phyloP scores from a whole-genome alignment of 2,113 vertebrate species.

The Dasyornis broadbenti region DNA sequence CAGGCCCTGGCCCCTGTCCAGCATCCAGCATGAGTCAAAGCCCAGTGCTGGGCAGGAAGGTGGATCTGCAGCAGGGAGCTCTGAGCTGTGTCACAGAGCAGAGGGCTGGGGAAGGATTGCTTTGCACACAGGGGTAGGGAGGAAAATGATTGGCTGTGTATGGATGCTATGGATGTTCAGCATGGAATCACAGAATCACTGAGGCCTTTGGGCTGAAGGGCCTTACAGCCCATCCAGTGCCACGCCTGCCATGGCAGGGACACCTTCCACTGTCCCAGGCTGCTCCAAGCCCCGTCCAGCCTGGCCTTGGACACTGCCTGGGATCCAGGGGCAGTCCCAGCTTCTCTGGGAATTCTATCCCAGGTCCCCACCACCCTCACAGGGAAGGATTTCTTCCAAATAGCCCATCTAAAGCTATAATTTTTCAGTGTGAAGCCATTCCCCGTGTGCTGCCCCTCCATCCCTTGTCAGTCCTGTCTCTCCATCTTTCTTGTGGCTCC shows the following conservation, averaged over 20 bases:
- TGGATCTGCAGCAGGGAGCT: background rate
- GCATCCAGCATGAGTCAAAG: background rate
- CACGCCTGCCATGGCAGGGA: background rate
- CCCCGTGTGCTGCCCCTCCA: background rate
- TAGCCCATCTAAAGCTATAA: background rate
- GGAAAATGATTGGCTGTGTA: rapidly evolving
- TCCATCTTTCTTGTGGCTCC: background rate
- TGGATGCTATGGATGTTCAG: no score
- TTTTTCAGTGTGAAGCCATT: background rate
- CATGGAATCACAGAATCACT: background rate
- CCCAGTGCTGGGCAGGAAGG: background rate
- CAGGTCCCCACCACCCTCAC: rapidly evolving
- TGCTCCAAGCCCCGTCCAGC: background rate
- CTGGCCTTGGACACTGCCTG: rapidly evolving
- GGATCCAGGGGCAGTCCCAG: background rate
- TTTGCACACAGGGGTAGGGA: background rate
- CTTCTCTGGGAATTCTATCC: background rate
- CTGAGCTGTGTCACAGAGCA: background rate
- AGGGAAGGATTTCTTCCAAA: rapidly evolving
- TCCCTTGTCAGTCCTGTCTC: background rate
- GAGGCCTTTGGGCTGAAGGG: background rate
- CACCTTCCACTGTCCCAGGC: background rate
- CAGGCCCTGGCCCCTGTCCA: background rate
- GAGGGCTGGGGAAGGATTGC: background rate
- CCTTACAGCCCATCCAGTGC: background rate